Percentiles rank a stretch among this genome's conserved stretches.
phyloP scores from a whole-genome alignment of 2,888 invertebrate genomes.

The Slavum lentiscoides region DNA sequence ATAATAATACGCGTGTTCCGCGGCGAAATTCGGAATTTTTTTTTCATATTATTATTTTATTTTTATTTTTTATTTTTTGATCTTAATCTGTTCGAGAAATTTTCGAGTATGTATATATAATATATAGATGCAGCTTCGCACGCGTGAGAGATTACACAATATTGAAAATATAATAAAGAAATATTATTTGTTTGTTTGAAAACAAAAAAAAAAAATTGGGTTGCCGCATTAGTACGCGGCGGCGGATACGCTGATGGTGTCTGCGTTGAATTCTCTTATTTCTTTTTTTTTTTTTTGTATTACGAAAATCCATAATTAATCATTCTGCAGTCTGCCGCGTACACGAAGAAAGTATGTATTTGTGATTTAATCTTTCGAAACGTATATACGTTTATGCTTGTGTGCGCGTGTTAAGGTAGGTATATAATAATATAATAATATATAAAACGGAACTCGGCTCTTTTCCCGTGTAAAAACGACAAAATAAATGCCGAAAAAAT shows the following conservation, averaged over 20 bases:
- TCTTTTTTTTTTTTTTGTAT: background rate
- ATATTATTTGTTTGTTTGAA: background rate
- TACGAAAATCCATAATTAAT: background rate
- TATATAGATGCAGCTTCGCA: too few relatives aligned
- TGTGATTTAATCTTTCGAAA: background rate
- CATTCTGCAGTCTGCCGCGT: background rate
- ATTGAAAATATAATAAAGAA: background rate
- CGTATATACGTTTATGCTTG: background rate
- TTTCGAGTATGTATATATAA: background rate
- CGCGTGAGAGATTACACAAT: background rate
- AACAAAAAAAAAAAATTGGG: too few relatives aligned
- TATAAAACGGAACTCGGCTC: too few relatives aligned
- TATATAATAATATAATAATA: too few relatives aligned
- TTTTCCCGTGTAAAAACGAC: background rate
- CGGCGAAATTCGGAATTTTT: background rate
- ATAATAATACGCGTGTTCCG: background rate
- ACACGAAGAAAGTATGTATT: background rate
- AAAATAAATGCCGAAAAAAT: background rate
- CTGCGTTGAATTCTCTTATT: too few relatives aligned
- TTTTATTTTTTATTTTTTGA: background rate
- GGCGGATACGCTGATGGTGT: too few relatives aligned
- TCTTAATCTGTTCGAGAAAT: background rate
- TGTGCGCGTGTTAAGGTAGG: too few relatives aligned
- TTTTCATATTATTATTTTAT: too few relatives aligned
- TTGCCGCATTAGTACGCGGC: too few relatives aligned